A percentile compares a stretch with the other conserved stretches of the same genome.
These are phyloP conservation scores for Orientallactaga bullata DNA, from an alignment of 2,113 vertebrate species.

Conservation along the genomic window DNA sequence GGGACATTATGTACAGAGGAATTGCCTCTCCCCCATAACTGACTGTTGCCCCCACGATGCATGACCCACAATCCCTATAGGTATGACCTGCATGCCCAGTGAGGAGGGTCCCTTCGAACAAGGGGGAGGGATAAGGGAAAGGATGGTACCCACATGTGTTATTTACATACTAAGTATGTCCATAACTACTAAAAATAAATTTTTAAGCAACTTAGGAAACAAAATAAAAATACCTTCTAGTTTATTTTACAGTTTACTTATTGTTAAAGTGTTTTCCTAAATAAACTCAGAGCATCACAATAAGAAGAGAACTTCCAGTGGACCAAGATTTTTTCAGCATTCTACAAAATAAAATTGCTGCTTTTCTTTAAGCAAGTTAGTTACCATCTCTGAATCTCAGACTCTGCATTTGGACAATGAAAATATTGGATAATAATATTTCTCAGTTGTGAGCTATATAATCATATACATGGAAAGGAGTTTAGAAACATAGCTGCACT, in stretches of 20 bases:
- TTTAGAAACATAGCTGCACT: neutral
- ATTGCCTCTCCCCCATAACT: no score
- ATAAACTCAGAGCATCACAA: neutral
- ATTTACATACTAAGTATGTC: no score
- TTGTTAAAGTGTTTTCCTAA: constrained; percentile 11
- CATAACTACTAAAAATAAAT: no score
- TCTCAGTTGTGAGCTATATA: neutral
- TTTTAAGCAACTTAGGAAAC: no score
- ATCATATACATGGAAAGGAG: neutral
- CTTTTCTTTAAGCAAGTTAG: neutral
- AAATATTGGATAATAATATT: neutral
- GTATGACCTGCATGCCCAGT: no score
- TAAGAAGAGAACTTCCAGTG: constrained; percentile 18
- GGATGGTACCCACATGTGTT: no score
- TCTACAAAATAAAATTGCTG: neutral
- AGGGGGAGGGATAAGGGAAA: no score
- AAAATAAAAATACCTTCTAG: neutral
- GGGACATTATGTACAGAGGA: no score
- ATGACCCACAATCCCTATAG: no score
- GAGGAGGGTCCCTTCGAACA: no score
- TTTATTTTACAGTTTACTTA: constrained; percentile 18
- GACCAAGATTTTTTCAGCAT: neutral
- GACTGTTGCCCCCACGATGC: no score
- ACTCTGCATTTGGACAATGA: constrained; percentile 8
- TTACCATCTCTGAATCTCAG: neutral